These are phyloP conservation scores for Iselma pallidipennis DNA, from an alignment of 2,888 invertebrate species.

Conservation along the genomic window DNA sequence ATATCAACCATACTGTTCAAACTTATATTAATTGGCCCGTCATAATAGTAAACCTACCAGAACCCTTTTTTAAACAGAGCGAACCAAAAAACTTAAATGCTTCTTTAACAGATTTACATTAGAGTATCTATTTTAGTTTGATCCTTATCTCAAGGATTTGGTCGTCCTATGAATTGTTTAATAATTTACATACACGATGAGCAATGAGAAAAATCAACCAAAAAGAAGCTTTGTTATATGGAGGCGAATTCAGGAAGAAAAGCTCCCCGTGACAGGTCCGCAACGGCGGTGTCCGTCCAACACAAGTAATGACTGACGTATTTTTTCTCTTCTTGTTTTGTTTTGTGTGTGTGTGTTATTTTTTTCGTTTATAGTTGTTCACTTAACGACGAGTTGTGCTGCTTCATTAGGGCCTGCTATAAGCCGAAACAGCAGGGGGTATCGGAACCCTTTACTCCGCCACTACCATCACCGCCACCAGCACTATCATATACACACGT, in stretches of 20 bases:
- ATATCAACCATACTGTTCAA: no score
- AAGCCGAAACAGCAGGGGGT: constrained; percentile 23
- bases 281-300: constrained; percentile 1
- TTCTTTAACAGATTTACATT: no score
- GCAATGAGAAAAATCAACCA: no score
- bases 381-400: constrained; percentile 44
- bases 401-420: constrained; percentile 48
- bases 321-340: neutral
- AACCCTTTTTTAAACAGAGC: no score
- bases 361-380: constrained; percentile 32
- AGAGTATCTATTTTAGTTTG: no score
- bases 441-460: neutral
- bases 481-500: neutral
- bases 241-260: constrained; percentile 32
- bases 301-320: constrained; percentile 26
- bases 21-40: neutral
- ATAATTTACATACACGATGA: no score
- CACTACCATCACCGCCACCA: neutral
- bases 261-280: constrained; percentile 30
- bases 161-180: no score
- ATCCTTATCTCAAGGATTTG: no score
- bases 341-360: neutral
- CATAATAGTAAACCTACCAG: no score
- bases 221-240: constrained; percentile 12
- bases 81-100: no score